Evolutionary conservation across 92 coral and sea anemone species (phyloP).

Genomic region (Scolanthus callimorphus): DNA sequence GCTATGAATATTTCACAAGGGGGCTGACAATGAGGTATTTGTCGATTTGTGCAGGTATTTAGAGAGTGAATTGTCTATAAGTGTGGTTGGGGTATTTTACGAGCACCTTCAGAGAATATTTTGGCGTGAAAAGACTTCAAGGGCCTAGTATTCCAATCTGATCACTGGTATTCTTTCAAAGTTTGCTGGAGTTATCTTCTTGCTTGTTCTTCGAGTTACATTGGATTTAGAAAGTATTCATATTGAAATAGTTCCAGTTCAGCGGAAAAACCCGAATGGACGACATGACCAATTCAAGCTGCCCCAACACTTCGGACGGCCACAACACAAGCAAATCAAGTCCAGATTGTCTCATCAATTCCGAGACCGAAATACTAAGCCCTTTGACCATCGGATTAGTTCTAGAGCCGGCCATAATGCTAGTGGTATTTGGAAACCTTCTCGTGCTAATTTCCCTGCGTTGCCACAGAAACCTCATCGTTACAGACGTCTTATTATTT

Average conservation of each 20-base stretch:
- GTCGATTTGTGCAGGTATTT: no score
- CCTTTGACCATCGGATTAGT: slow-evolving; percentile 58
- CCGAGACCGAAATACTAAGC: slow-evolving; percentile 23
- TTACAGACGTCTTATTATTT: slow-evolving; percentile 69
- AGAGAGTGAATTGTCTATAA: no score
- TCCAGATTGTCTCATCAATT: no score
- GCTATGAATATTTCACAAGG: not conserved
- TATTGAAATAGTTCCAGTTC: no score
- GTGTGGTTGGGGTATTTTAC: no score
- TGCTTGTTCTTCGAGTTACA: not conserved
- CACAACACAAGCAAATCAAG: no score
- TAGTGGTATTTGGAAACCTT: slow-evolving; percentile 64
- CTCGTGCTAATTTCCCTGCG: slow-evolving; percentile 60
- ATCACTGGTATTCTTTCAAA: not conserved
- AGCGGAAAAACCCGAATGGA: no score
- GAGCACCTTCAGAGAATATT: no score
- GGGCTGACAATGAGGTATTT: no score
- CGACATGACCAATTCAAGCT: no score
- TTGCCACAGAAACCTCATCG: slow-evolving; percentile 59
- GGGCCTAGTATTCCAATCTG: not conserved
- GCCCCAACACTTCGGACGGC: no score
- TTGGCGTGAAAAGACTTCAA: not conserved
- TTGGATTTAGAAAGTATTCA: no score
- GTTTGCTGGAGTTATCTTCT: not conserved
- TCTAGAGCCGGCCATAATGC: slow-evolving; percentile 54